These are phyloP conservation scores for Gortyna flavago DNA, from an alignment of 2,888 invertebrate species.

Conservation along the genomic window DNA sequence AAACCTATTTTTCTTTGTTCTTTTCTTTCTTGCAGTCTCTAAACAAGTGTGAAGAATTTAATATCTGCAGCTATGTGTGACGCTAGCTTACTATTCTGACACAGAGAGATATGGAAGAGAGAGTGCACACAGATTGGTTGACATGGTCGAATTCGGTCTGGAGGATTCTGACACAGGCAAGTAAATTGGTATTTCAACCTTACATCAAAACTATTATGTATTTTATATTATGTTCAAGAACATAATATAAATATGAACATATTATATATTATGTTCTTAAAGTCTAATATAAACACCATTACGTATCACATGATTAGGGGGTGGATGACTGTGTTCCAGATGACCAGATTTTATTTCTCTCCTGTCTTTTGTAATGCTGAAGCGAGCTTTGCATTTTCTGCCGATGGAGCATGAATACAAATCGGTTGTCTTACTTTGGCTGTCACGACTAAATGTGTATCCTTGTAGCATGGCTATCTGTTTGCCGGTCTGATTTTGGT, in stretches of 20 bases:
- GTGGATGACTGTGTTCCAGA: background rate
- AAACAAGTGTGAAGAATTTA: background rate
- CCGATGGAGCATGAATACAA: background rate
- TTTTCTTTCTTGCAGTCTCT: background rate
- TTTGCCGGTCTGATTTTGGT: background rate
- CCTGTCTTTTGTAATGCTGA: background rate
- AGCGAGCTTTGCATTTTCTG: slow-evolving; percentile 1
- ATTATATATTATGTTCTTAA: background rate
- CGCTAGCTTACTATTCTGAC: background rate
- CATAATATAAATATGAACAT: too few relatives aligned
- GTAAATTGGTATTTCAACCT: background rate
- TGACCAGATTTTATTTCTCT: background rate
- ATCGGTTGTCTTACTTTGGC: background rate
- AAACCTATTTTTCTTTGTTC: background rate
- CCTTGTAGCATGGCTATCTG: background rate
- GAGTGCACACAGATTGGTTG: too few relatives aligned
- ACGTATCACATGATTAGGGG: background rate
- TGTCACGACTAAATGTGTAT: background rate
- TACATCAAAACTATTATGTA: background rate
- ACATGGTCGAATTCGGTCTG: too few relatives aligned
- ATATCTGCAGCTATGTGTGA: background rate
- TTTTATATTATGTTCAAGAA: too few relatives aligned
- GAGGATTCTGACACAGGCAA: background rate
- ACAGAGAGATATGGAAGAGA: too few relatives aligned
- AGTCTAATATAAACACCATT: background rate